phyloP scores from a whole-genome alignment of 2,888 invertebrate species.

The Nebria salina region DNA sequence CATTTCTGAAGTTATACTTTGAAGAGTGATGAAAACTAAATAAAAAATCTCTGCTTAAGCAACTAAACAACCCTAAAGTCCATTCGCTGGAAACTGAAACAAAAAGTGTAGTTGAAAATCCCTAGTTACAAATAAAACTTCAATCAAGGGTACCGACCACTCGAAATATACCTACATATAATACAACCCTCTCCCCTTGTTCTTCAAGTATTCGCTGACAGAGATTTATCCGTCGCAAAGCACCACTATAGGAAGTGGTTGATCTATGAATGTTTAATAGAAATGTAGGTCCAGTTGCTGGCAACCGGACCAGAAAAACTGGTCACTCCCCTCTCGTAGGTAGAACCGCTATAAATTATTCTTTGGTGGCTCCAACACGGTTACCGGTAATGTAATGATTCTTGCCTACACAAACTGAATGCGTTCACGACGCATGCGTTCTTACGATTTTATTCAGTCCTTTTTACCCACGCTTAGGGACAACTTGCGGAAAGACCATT shows the following conservation, averaged over 20 bases:
- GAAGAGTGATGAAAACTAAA: neutral
- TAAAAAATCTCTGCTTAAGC: neutral
- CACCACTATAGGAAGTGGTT: slow-evolving; percentile 3
- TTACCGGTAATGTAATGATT: slow-evolving; percentile 17
- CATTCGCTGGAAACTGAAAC: neutral
- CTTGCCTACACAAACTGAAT: neutral
- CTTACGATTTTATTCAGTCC: neutral
- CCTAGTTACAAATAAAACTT: slow-evolving; percentile 16
- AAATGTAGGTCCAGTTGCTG: slow-evolving; percentile 2
- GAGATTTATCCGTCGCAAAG: neutral
- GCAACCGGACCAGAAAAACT: slow-evolving; percentile 6
- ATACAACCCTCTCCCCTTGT: neutral
- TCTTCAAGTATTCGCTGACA: slow-evolving; percentile 15
- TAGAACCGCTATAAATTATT: slow-evolving; percentile 43
- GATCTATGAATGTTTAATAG: slow-evolving; percentile 40
- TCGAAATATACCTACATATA: neutral
- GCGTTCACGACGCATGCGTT: neutral
- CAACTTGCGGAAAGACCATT: neutral
- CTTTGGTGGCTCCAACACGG: slow-evolving; percentile 13
- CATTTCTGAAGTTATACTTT: neutral
- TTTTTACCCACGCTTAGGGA: neutral
- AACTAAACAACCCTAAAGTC: neutral
- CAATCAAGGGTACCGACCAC: slow-evolving; percentile 4
- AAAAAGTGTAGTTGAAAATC: slow-evolving; percentile 3
- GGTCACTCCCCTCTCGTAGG: slow-evolving; percentile 30